Evolutionary conservation across 2,113 vertebrate genomes (phyloP).

Genomic region (Serinus canaria): DNA sequence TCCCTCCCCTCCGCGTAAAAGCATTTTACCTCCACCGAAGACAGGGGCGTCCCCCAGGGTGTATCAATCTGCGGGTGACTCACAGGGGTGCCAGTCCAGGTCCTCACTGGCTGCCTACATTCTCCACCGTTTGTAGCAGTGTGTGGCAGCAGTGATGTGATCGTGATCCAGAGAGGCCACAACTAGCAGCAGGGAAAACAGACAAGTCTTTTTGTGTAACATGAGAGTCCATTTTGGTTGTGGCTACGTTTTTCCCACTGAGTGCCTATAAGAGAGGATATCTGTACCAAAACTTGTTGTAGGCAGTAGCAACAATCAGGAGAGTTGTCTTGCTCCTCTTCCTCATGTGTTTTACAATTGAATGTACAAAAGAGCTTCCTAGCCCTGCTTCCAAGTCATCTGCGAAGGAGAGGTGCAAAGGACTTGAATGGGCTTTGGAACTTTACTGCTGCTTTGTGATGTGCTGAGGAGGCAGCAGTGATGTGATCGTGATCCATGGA

Average conservation of each 20-base stretch:
- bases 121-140: not conserved
- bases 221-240: conserved; percentile 58
- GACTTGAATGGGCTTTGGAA: conserved; percentile 35
- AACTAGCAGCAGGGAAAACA: too few species aligned
- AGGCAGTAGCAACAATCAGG: conserved; percentile 53
- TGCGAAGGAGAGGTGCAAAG: conserved; percentile 25
- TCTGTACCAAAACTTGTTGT: conserved; percentile 91
- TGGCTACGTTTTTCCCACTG: conserved; percentile 95
- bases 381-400: conserved; percentile 46
- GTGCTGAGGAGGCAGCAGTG: conserved; percentile 10
- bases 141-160: too few species aligned
- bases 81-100: not conserved
- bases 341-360: conserved; percentile 54
- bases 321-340: conserved; percentile 59
- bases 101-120: not conserved
- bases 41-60: not conserved
- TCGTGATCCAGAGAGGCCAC: too few species aligned
- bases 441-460: conserved; percentile 53
- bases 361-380: conserved; percentile 62
- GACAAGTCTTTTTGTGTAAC: too few species aligned
- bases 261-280: conserved; percentile 95
- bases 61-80: not conserved
- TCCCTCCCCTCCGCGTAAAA: not conserved
- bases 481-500: too few species aligned
- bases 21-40: not conserved